Conservation (phyloP, 2,797 vertebrate species). For the Alexandromys oeconomus region DNA sequence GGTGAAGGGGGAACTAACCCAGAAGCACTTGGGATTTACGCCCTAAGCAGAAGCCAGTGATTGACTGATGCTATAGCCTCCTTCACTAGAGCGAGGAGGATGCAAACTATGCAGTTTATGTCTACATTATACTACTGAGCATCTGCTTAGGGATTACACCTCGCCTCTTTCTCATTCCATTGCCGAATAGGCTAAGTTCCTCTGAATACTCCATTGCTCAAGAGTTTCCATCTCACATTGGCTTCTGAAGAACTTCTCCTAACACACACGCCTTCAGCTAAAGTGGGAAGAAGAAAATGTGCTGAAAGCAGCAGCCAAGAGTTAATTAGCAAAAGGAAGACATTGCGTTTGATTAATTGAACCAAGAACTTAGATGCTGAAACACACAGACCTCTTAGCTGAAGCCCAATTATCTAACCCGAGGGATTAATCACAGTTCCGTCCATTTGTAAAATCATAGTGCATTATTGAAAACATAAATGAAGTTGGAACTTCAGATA, state of each 20-base stretch:
- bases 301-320: neutral
- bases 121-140: neutral
- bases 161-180: too few species aligned
- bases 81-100: neutral
- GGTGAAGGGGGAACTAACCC: rapidly evolving
- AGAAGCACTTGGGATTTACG: rapidly evolving
- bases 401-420: neutral
- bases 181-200: neutral
- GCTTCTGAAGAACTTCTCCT: neutral
- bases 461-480: neutral
- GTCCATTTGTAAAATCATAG: neutral
- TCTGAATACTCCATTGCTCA: neutral
- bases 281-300: neutral
- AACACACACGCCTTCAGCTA: neutral
- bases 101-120: neutral
- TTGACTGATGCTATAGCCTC: neutral
- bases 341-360: neutral
- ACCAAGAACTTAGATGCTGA: neutral
- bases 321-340: neutral
- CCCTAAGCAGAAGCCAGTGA: neutral
- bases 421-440: neutral
- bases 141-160: neutral
- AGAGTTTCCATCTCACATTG: neutral
- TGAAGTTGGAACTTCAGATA: neutral
- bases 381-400: neutral